Conservation (phyloP, 2,113 vertebrate species). For the Zapus hudsonius region DNA sequence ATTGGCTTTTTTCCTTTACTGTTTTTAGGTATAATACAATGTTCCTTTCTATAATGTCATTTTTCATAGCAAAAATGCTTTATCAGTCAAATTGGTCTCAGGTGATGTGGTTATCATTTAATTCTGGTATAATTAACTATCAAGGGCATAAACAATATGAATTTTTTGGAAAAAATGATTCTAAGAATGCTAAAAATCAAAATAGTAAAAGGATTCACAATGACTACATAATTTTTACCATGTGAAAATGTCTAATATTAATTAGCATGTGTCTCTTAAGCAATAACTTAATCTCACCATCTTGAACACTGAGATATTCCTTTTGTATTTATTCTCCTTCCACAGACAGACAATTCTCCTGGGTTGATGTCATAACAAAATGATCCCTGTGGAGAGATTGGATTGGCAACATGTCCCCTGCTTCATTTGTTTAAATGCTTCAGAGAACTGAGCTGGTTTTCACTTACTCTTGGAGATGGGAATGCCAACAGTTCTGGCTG, state of each 20-base stretch:
- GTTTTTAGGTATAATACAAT: neutral
- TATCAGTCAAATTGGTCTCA: slow-evolving; percentile 40
- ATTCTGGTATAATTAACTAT: slow-evolving; percentile 51
- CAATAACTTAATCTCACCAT: neutral
- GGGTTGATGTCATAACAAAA: neutral
- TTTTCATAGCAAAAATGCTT: neutral
- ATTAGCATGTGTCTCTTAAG: neutral
- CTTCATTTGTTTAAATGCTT: neutral
- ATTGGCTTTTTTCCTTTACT: slow-evolving; percentile 10
- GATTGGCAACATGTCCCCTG: neutral
- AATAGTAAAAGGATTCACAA: neutral
- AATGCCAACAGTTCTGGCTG: neutral
- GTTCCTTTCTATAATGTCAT: neutral
- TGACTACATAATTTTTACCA: neutral
- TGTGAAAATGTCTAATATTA: neutral
- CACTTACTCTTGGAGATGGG: neutral
- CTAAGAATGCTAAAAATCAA: slow-evolving; percentile 9
- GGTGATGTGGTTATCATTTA: slow-evolving; percentile 26
- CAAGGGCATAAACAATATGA: slow-evolving; percentile 18
- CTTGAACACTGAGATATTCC: neutral
- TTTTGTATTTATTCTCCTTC: slow-evolving; percentile 26
- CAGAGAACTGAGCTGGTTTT: slow-evolving; percentile 43
- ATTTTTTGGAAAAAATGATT: slow-evolving; percentile 20
- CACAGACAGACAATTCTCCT: neutral
- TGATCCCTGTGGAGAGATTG: neutral